Base-by-base conservation (phyloP, 2,888 invertebrate genomes). In the Parnassius mnemosyne region DNA sequence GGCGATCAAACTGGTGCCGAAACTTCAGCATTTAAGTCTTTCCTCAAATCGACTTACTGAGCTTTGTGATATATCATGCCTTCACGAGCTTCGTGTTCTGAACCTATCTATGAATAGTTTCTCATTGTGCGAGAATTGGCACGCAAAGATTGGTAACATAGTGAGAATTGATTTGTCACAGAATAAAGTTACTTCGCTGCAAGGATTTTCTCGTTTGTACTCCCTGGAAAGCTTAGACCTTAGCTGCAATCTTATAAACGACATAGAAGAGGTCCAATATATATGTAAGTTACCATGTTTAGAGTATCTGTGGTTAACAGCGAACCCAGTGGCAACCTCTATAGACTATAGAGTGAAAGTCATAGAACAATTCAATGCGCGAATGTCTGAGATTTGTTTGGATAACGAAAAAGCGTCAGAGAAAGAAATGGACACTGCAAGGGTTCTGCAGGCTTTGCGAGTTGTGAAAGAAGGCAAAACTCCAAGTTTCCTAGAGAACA, bases 321-420 rank as follows among this genome's bases (percentile, higher is more conserved):
- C 97, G 0, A 99, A 99, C 89, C 96, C 96, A 13, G 95, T 99
- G 0, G 96, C 98, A 0, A 87, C 95, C 1, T 93, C 94, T 60
- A 94, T 96, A 78, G 98, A 99, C 87, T 99, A 98, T 78, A 93
- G 99, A 73, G 95, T 97, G 0, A 96, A 97, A 77, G 96, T 98
- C 3, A 90, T 99, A 69, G 96, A 97, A 73, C 94, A 96, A 71
- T 98, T 99, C 78, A 96, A 96, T 56, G 94, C 94, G 53, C 93
- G 98, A 67, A 96, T 97, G 72, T 89, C 93, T 12, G 96, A 98
- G 80, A 94, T 99, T 47, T 95, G 94, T 76, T 85, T 99, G 65
- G 99, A 99, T 78, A 97, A 96, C 78, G 96, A 97, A 76, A 95
- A 94, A 69, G 95, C 97, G 0, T 95, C 96, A 11, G 96, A 96